Base-by-base conservation (phyloP, 2,888 invertebrate species). In the Drosophila paranaensis region DNA sequence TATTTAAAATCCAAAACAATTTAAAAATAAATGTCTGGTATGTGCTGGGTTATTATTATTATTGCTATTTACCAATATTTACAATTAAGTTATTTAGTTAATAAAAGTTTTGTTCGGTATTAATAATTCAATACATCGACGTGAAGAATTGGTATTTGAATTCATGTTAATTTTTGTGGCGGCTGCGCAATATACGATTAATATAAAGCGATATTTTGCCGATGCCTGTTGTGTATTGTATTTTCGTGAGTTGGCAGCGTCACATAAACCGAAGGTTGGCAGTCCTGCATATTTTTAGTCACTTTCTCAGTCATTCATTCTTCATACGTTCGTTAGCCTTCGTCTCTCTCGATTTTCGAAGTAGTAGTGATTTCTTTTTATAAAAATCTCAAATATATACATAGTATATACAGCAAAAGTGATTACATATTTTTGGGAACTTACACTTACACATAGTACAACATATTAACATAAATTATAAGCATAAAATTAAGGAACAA, bases 301-400 rank as follows among this genome's bases (percentile, higher is more conserved):
- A 76, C 77, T 77, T 77, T 76, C 69, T 78, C 76, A 74, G 74
- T 78, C 63, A 71, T 79, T 74, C 75, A 73, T 79, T 74, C 75
- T 77, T 67, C 74, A 67, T 67, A 67, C 74, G 74, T 74, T 78
- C 74, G 74, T 67, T 74, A 67, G 74, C 71, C 64, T 77, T 77
- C 74, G 79, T 71, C 79, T 79, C 71, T 77, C 69, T 78, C 67
- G 71, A 78, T 78, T 77, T 79, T 74, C 71, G 61, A 79, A 79
- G 71, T 74, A 74, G 71, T 77, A 74, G 77, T 74, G 75, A 68
- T 79, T 79, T 79, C 67, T 74, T 77, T 77, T 79, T 74, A 68
- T 78, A 72, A 71, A 62, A 78, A 69, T 65, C 71, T 73, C 42
- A 70, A 79, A 60, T 64, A 80, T 71, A 71, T 83, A 81, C 66